Base-by-base conservation (phyloP, 2,113 vertebrate genomes). In the Taurulus bubalis region DNA sequence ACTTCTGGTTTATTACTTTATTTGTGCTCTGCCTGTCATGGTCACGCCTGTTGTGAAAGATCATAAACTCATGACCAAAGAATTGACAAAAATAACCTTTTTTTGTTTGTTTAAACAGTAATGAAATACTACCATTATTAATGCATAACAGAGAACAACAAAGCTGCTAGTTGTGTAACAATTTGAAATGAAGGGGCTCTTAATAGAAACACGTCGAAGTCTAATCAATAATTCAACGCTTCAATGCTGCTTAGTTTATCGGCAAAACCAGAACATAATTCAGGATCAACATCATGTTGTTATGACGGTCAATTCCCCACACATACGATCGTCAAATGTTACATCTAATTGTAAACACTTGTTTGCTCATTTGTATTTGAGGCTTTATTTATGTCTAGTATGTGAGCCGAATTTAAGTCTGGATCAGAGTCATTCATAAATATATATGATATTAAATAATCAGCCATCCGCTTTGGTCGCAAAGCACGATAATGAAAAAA, bases 381-480 rank as follows among this genome's bases (percentile, higher is more conserved):
- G 28, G 2, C 15, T 69, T 72, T 0, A 56, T 28, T 9, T 0
- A 0, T 2, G 34, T 80, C 12, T 51, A 71, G 0, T 12, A 0
- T 49, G 0, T 16, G 3, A 4, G 78, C 81, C 68, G 81, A 82
- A 76, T 56, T 45, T 8, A 66, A 73, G 32, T 1, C 5, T 14
- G n/a, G 1, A 26, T 5, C 3, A 0, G 0, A 36, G 1, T 67
- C 0, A 28, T 22, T 24, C 0, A 1, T 26, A 8, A 42, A 55
- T 24, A 30, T 1, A 30, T 2, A 10, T 28, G 2, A 28, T 9
- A 4, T 0, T 0, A 0, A 71, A 0, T 12, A 49, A 59, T 9
- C 2, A n/a, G 0, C 0, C 0, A 1, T 28, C 20, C 3, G 3
- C 2, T 0, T 32, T 12, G 2, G 1, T 0, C 3, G 38, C 1